These are phyloP conservation scores for Trinectes maculatus DNA, from an alignment of 2,113 vertebrate genomes.

Conservation along the genomic window DNA sequence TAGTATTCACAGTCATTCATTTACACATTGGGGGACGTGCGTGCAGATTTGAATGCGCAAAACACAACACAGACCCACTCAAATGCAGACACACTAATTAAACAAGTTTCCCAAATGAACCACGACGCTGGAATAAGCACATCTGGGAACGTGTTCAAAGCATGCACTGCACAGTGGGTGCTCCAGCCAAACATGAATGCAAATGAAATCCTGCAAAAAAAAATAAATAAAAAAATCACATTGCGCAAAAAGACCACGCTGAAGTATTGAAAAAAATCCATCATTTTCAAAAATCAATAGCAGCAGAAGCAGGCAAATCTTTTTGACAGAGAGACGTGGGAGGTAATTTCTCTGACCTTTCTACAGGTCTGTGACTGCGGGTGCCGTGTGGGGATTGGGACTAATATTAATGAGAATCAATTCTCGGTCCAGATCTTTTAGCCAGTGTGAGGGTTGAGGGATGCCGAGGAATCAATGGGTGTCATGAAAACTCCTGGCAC, in stretches of 20 bases:
- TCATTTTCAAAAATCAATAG: conserved; percentile 54
- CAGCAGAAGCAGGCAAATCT: conserved; percentile 25
- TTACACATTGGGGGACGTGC: conserved; percentile 27
- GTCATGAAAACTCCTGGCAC: conserved; percentile 46
- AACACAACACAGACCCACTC: conserved; percentile 34
- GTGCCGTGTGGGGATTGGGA: conserved; percentile 33
- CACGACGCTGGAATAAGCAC: conserved; percentile 65
- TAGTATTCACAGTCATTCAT: conserved; percentile 33
- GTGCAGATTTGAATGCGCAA: conserved; percentile 9
- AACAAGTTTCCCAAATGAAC: conserved; percentile 71
- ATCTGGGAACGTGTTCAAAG: conserved; percentile 71
- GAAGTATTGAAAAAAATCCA: conserved; percentile 34
- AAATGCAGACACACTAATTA: conserved; percentile 71
- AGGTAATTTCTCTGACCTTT: conserved; percentile 68
- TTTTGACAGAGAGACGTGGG: conserved; percentile 25
- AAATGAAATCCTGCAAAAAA: conserved; percentile 52
- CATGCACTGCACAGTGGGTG: conserved; percentile 47
- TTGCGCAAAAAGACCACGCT: conserved; percentile 23
- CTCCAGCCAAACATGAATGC: conserved; percentile 47
- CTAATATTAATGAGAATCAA: conserved; percentile 68
- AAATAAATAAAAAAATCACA: not conserved
- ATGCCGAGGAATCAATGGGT: conserved; percentile 58
- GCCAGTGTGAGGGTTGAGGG: conserved; percentile 1
- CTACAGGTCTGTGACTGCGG: conserved; percentile 51
- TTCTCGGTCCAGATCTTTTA: conserved; percentile 41